phyloP scores from a whole-genome alignment of 2,113 vertebrate genomes.

The Rhynchomys soricoides region DNA sequence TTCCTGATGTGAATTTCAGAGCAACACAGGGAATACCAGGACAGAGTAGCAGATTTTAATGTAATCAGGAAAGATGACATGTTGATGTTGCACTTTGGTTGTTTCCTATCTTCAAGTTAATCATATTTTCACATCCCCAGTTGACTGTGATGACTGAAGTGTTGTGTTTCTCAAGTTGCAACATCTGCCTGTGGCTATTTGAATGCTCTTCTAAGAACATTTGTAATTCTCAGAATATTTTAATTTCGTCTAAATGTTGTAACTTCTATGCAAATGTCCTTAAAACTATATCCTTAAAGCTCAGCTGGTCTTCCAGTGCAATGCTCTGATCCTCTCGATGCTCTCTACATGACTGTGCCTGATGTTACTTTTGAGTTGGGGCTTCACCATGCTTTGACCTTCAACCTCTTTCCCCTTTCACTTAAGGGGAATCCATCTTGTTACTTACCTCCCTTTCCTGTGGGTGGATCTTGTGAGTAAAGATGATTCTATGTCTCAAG shows the following conservation, averaged over 20 bases:
- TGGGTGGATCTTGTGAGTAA: not conserved
- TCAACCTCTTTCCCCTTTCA: not conserved
- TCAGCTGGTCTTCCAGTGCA: not conserved
- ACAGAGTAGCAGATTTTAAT: not conserved
- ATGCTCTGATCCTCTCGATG: not conserved
- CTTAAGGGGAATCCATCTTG: not conserved
- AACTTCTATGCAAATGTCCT: not conserved
- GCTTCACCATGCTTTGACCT: not conserved
- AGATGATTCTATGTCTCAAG: not conserved
- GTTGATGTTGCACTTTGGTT: not conserved
- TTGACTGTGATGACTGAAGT: not conserved
- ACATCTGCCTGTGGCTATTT: not conserved
- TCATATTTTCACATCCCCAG: not conserved
- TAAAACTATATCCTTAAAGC: not conserved
- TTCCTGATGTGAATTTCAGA: not conserved
- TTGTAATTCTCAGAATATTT: conserved; percentile 12
- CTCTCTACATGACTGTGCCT: not conserved
- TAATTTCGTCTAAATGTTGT: not conserved
- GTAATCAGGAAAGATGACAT: not conserved
- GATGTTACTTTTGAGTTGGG: not conserved
- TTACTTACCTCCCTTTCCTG: not conserved
- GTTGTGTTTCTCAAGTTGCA: not conserved
- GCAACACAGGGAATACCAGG: not conserved
- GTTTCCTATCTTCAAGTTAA: not conserved
- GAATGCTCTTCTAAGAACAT: not conserved